phyloP scores from a whole-genome alignment of 1,140 invertebrate genomes.

The Plutomurus gul region DNA sequence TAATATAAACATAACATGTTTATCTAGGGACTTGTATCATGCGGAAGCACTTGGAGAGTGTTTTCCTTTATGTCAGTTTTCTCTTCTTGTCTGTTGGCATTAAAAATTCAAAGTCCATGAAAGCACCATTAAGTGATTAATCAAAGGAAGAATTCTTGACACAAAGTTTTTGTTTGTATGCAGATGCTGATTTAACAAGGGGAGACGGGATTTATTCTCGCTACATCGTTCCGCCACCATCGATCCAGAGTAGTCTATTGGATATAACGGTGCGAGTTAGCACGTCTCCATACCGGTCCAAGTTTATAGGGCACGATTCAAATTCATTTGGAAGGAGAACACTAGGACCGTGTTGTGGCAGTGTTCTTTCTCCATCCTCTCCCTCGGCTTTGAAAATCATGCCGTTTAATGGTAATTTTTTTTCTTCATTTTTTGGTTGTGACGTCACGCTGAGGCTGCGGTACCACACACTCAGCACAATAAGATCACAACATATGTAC shows the following conservation, averaged over 20 bases:
- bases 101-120: too few relatives aligned
- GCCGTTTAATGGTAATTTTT: constrained; percentile 51
- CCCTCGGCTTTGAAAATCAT: constrained; percentile 41
- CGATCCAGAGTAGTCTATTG: constrained; percentile 31
- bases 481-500: too few relatives aligned
- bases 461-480: too few relatives aligned
- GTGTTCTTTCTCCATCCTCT: background rate
- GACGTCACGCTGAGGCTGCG: too few relatives aligned
- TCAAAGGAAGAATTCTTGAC: background rate
- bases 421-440: too few relatives aligned
- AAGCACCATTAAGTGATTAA: too few relatives aligned
- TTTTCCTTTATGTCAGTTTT: background rate
- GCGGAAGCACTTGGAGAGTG: too few relatives aligned
- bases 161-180: constrained; percentile 19
- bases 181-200: constrained; percentile 68
- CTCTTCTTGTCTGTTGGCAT: background rate
- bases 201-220: constrained; percentile 70
- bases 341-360: constrained; percentile 43
- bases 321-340: background rate
- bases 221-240: constrained; percentile 62
- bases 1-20: too few relatives aligned
- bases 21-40: too few relatives aligned
- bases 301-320: constrained; percentile 36
- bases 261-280: constrained; percentile 50
- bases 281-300: constrained; percentile 47